Evolutionary conservation across 2,888 invertebrate species (phyloP).

Genomic region (Kuschelorhynchus macadamiae): DNA sequence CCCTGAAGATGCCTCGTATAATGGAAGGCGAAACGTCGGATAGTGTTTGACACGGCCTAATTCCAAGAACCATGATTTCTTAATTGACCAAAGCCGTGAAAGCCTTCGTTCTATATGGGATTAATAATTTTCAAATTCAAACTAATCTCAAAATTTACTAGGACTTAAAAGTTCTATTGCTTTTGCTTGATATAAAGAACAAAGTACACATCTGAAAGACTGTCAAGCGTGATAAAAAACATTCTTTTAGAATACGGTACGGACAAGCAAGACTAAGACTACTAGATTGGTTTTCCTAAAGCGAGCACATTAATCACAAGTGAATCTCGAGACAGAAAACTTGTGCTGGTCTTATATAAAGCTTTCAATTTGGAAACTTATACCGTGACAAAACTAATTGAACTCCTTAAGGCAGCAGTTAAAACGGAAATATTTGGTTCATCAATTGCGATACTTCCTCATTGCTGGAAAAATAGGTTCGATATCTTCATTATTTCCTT

Average conservation of each 20-base stretch:
- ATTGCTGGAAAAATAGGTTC: slow-evolving; percentile 33
- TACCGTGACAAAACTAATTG: slow-evolving; percentile 54
- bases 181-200: slow-evolving; percentile 23
- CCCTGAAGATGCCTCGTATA: no score
- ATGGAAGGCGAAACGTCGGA: no score
- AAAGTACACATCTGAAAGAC: slow-evolving; percentile 34
- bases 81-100: no score
- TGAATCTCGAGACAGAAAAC: slow-evolving; percentile 49
- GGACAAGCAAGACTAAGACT: slow-evolving; percentile 45
- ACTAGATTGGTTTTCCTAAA: slow-evolving; percentile 48
- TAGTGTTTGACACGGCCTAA: no score
- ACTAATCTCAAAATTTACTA: no score
- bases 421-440: slow-evolving; percentile 44
- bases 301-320: slow-evolving; percentile 55
- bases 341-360: slow-evolving; percentile 51
- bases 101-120: no score
- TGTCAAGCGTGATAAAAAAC: slow-evolving; percentile 46
- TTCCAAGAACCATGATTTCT: no score
- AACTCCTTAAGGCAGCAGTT: slow-evolving; percentile 53
- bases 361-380: slow-evolving; percentile 53
- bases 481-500: slow-evolving; percentile 17
- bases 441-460: slow-evolving; percentile 39
- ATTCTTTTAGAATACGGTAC: slow-evolving; percentile 43
- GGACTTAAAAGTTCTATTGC: no score
- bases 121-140: no score